Conservation (phyloP, 2,113 vertebrate species). For the Recurvirostra avosetta region DNA sequence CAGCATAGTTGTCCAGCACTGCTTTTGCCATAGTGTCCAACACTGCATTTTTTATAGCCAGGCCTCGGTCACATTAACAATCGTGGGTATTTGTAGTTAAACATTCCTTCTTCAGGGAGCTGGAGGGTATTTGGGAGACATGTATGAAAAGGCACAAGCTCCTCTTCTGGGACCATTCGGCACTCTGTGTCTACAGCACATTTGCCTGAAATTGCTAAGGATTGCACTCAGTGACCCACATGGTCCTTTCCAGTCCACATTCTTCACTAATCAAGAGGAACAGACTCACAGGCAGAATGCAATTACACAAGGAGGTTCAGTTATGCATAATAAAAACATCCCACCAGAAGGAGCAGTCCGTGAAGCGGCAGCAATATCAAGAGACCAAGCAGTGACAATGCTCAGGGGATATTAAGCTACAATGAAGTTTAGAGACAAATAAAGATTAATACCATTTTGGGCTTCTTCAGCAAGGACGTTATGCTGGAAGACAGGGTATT, state of each 20-base stretch:
- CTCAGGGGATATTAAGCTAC: not conserved
- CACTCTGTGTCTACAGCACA: not conserved
- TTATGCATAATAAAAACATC: not conserved
- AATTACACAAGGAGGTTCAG: not conserved
- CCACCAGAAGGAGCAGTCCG: not conserved
- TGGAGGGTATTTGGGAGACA: not conserved
- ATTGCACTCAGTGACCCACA: not conserved
- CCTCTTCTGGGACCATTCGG: not conserved
- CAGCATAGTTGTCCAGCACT: not conserved
- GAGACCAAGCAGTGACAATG: not conserved
- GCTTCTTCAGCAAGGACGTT: not conserved
- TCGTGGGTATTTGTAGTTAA: not conserved
- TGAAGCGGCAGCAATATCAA: not conserved
- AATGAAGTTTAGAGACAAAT: conserved; percentile 13
- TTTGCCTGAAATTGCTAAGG: not conserved
- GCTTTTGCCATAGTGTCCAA: not conserved
- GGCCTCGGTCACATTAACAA: not conserved
- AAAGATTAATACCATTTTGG: conserved; percentile 3
- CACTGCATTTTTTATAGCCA: not conserved
- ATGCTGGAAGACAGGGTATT: not conserved
- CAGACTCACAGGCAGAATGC: not conserved
- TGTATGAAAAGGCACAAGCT: not conserved
- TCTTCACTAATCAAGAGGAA: not conserved
- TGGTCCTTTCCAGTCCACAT: not conserved
- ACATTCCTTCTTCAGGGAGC: not conserved